Percentiles rank a stretch among this genome's conserved stretches.
Conservation (phyloP, 2,797 vertebrate species). For the Threskiornis aethiopicus region DNA sequence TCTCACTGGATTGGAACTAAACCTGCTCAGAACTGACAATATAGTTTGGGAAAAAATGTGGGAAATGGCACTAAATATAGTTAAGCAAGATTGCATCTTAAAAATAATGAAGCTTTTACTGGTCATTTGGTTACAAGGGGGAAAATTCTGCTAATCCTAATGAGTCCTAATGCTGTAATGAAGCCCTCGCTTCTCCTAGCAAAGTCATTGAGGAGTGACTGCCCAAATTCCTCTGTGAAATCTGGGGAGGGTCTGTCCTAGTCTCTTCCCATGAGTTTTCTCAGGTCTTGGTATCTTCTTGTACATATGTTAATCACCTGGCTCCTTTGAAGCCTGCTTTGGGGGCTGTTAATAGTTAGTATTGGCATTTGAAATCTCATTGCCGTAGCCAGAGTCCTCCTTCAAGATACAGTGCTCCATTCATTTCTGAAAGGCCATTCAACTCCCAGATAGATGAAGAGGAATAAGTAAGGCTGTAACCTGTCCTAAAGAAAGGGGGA, state of each 20-base stretch:
- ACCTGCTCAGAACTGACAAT: background rate
- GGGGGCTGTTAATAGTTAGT: background rate
- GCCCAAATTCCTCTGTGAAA: background rate
- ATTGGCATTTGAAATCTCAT: background rate
- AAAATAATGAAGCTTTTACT: background rate
- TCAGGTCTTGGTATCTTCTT: background rate
- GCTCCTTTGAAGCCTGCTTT: background rate
- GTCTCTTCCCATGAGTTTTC: background rate
- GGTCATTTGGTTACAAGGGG: background rate
- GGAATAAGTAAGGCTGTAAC: background rate
- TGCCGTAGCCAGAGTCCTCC: background rate
- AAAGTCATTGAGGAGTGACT: background rate
- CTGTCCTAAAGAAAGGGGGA: background rate
- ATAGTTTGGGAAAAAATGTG: background rate
- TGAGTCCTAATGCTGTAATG: background rate
- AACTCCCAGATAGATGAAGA: background rate
- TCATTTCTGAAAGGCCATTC: background rate
- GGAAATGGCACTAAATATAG: background rate
- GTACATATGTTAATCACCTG: background rate
- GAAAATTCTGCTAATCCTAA: background rate
- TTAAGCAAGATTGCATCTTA: background rate
- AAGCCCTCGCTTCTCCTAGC: background rate
- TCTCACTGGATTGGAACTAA: background rate
- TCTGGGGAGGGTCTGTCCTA: background rate
- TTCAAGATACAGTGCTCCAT: background rate